Evolutionary conservation across 2,113 vertebrate genomes (phyloP).

Genomic region (Scomber japonicus): DNA sequence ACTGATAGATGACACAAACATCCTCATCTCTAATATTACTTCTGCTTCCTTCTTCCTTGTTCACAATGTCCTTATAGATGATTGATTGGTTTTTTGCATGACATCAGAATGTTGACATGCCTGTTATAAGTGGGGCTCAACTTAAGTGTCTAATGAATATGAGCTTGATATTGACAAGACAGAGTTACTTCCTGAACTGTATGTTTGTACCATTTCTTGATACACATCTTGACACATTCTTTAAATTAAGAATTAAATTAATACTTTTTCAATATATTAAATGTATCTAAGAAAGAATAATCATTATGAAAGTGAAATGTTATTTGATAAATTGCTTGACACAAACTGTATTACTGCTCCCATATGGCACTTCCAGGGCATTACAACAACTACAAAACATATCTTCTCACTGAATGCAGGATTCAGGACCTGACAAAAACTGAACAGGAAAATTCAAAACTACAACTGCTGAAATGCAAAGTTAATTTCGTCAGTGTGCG

Average conservation of each 20-base stretch:
- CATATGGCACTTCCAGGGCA: background rate
- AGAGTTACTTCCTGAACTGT: too few species aligned
- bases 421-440: background rate
- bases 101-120: background rate
- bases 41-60: slow-evolving; percentile 36
- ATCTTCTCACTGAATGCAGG: too few species aligned
- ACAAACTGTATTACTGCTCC: background rate
- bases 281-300: background rate
- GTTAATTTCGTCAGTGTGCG: background rate
- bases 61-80: fast-evolving
- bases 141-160: background rate
- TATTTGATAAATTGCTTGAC: background rate
- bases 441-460: background rate
- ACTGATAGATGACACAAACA: slow-evolving; percentile 19
- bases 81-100: background rate
- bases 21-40: background rate
- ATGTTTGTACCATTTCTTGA: too few species aligned
- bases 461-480: background rate
- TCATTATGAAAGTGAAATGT: slow-evolving; percentile 28
- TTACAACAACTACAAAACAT: background rate
- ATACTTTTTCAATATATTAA: too few species aligned
- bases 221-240: too few species aligned
- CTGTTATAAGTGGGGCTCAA: background rate
- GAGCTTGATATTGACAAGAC: too few species aligned
- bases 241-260: too few species aligned